Percentiles rank a stretch among this genome's conserved stretches.
Conservation (phyloP, 1,140 invertebrate species). For the Drosophila kikkawai region DNA sequence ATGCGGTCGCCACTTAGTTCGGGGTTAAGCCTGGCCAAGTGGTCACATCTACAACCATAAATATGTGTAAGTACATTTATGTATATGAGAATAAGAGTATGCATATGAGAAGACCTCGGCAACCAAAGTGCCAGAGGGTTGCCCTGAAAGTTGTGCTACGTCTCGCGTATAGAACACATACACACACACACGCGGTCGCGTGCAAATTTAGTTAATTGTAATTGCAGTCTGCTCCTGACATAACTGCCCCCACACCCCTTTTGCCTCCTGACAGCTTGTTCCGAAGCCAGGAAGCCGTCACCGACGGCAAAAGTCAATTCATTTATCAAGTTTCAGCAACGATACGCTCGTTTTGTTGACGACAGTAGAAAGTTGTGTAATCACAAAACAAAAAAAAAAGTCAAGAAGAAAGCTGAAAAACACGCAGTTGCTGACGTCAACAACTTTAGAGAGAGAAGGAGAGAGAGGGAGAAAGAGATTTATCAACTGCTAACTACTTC, state of each 20-base stretch:
- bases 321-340: slow-evolving; percentile 40
- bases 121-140: slow-evolving; percentile 12
- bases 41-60: slow-evolving; percentile 11
- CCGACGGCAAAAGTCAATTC: slow-evolving; percentile 21
- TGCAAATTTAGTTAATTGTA: slow-evolving; percentile 41
- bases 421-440: slow-evolving; percentile 47
- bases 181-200: neutral
- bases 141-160: slow-evolving; percentile 39
- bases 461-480: slow-evolving; percentile 9
- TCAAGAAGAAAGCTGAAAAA: slow-evolving; percentile 4
- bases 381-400: slow-evolving; percentile 10
- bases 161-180: neutral
- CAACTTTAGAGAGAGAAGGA: slow-evolving; percentile 1
- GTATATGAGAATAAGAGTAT: neutral
- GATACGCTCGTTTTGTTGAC: slow-evolving; percentile 9
- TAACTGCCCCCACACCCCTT: slow-evolving; percentile 1
- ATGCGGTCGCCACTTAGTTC: slow-evolving; percentile 23
- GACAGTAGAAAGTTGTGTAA: slow-evolving; percentile 48
- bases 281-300: slow-evolving; percentile 14
- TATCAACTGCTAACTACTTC: slow-evolving; percentile 29
- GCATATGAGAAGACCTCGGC: slow-evolving; percentile 23
- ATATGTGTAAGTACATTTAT: neutral
- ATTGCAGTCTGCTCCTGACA: slow-evolving; percentile 41
- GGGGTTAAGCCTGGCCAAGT: slow-evolving; percentile 53
- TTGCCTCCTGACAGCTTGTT: slow-evolving; percentile 9